phyloP scores from a whole-genome alignment of 1,140 invertebrate species.

The Brachystomella parvula region DNA sequence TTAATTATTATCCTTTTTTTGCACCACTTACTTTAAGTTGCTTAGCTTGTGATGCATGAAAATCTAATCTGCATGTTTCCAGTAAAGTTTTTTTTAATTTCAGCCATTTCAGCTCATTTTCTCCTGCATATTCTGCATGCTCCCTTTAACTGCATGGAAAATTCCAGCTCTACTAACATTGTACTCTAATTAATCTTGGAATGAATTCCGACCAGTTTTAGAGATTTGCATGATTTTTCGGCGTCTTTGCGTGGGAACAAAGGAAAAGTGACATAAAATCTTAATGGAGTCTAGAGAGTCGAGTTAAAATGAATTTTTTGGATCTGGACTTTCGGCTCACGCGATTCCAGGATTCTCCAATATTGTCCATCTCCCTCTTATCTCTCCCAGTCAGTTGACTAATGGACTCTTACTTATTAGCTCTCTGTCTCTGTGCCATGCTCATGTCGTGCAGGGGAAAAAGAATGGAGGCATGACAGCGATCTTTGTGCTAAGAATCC shows the following conservation, averaged over 20 bases:
- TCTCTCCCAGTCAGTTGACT: background rate
- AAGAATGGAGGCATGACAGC: background rate
- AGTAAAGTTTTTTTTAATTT: too few relatives aligned
- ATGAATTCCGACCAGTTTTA: too few relatives aligned
- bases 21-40: background rate
- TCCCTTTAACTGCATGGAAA: background rate
- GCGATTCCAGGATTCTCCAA: slow-evolving; percentile 1
- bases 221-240: background rate
- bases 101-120: background rate
- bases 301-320: too few relatives aligned
- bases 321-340: too few relatives aligned
- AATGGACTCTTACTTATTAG: slow-evolving; percentile 3
- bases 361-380: background rate
- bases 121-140: background rate
- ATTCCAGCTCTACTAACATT: background rate
- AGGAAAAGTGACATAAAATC: background rate
- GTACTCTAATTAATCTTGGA: background rate
- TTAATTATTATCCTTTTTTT: slow-evolving; percentile 1
- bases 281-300: background rate
- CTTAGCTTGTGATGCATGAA: background rate
- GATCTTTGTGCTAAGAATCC: background rate
- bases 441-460: background rate
- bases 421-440: background rate
- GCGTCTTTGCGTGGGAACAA: background rate
- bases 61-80: background rate